phyloP scores from a whole-genome alignment of 2,113 vertebrate genomes.

The Lasiurus borealis region DNA sequence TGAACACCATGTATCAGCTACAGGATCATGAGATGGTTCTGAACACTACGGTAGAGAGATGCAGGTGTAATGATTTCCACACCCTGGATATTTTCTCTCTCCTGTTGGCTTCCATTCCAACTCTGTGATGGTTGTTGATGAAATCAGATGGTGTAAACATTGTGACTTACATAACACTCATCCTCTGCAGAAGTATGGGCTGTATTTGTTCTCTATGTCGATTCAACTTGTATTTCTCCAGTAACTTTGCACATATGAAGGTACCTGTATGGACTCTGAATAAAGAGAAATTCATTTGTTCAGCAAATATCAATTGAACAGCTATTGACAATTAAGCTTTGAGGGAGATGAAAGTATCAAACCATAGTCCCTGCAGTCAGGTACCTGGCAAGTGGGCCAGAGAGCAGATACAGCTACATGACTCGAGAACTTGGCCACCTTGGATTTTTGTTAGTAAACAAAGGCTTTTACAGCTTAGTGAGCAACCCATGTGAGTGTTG shows the following conservation, averaged over 20 bases:
- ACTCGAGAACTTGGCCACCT: neutral
- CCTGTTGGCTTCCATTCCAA: slow-evolving; percentile 68
- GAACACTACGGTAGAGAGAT: slow-evolving; percentile 70
- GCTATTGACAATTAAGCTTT: slow-evolving; percentile 5
- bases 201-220: neutral
- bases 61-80: slow-evolving; percentile 63
- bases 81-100: slow-evolving; percentile 69
- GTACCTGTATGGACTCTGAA: slow-evolving; percentile 62
- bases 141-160: neutral
- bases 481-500: neutral
- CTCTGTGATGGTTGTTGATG: slow-evolving; percentile 61
- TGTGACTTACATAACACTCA: neutral
- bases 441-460: neutral
- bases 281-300: slow-evolving; percentile 75
- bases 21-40: slow-evolving; percentile 73
- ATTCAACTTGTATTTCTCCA: slow-evolving; percentile 42
- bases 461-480: neutral
- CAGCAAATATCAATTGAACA: slow-evolving; percentile 61
- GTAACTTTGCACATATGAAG: slow-evolving; percentile 55
- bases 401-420: neutral
- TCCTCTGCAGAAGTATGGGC: neutral
- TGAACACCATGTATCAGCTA: slow-evolving; percentile 24
- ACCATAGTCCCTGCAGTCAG: neutral
- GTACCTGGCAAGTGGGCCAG: neutral
- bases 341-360: neutral